Evolutionary conservation across 1,140 invertebrate species (phyloP).

Genomic region (Euura saliciscinereae): DNA sequence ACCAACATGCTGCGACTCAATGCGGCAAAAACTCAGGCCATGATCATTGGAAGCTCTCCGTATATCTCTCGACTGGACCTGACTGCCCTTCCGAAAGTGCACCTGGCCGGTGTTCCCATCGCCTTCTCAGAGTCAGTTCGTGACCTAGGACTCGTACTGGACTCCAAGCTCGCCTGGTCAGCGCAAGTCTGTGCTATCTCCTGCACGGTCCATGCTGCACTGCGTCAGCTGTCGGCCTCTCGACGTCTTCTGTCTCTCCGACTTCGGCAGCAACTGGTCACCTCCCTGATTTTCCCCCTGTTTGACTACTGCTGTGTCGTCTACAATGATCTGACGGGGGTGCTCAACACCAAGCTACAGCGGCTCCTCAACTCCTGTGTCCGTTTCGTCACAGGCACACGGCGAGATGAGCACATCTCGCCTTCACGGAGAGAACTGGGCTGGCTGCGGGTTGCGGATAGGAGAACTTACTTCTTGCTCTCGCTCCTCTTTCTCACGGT

Average conservation of each 20-base stretch:
- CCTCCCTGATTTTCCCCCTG: neutral
- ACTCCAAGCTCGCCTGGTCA: neutral
- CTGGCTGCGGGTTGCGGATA: no score
- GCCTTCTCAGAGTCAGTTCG: neutral
- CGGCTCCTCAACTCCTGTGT: neutral
- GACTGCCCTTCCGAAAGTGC: neutral
- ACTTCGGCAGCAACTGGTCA: neutral
- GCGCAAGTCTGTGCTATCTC: neutral
- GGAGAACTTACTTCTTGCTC: no score
- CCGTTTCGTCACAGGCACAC: no score
- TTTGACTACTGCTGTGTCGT: constrained; percentile 6
- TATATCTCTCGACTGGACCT: no score
- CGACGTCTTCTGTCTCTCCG: neutral
- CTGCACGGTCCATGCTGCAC: neutral
- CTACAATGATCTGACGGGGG: neutral
- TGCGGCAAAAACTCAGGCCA: neutral
- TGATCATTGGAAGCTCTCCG: neutral
- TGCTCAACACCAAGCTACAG: no score
- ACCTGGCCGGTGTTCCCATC: neutral
- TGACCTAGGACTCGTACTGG: neutral
- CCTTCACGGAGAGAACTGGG: no score
- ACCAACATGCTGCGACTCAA: neutral
- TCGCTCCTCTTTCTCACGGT: no score
- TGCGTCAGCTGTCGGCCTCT: neutral
- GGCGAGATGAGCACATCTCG: no score